These are phyloP conservation scores for Melopsittacus undulatus DNA, from an alignment of 2,797 vertebrate genomes.

Conservation along the genomic window DNA sequence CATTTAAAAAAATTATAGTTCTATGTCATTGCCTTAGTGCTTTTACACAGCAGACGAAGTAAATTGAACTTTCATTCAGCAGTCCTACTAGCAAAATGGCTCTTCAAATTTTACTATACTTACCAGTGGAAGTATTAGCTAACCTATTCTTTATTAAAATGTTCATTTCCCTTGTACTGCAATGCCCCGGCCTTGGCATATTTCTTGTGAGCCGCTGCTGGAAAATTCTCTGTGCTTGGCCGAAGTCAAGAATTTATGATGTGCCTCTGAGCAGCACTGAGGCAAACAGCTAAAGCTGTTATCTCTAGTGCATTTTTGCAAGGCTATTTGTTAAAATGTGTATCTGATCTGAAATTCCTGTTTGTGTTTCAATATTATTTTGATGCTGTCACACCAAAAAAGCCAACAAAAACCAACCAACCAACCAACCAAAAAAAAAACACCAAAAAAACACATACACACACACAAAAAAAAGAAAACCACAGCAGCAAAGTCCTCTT, in stretches of 20 bases:
- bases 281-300: slow-evolving; percentile 58
- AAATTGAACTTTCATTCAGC: slow-evolving; percentile 60
- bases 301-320: slow-evolving; percentile 25
- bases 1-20: background rate
- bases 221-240: slow-evolving; percentile 65
- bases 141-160: slow-evolving; percentile 67
- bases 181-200: slow-evolving; percentile 56
- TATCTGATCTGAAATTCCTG: slow-evolving; percentile 20
- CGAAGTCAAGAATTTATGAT: slow-evolving; percentile 74
- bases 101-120: slow-evolving; percentile 57
- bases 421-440: too few species aligned
- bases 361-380: background rate
- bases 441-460: too few species aligned
- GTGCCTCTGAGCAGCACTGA: slow-evolving; percentile 52
- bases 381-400: background rate
- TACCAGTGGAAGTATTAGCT: slow-evolving; percentile 53
- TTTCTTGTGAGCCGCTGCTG: slow-evolving; percentile 54
- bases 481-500: background rate
- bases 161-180: slow-evolving; percentile 52
- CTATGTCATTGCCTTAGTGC: background rate
- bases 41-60: slow-evolving; percentile 38
- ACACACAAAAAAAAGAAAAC: too few species aligned
- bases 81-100: slow-evolving; percentile 40
- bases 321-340: slow-evolving; percentile 27
- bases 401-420: too few species aligned